Evolutionary conservation across 2,113 vertebrate genomes (phyloP), one percentile per base, ranked within the genome.

Genomic region (Chaetodon trifascialis): DNA sequence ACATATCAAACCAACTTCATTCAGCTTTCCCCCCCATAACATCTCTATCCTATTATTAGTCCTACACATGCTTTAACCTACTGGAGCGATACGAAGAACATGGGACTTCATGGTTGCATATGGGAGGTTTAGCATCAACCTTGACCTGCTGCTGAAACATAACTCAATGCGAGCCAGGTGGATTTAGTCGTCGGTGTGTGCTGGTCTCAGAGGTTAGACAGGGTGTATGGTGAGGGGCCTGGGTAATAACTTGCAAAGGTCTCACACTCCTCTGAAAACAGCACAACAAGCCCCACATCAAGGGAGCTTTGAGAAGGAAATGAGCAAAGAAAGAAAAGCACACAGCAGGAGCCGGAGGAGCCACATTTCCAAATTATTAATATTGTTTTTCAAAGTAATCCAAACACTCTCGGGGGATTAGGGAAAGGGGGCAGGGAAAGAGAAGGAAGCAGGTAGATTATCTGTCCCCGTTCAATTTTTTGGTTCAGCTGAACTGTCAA

Each of bases 371-470:
- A 90, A 91, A 90, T 92, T 91, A 91, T 93, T 93, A 90, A 92
- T 92, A 92, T 91, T 92, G 89, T 90, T 92, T 94, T 94, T 92
- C 80, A 91, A 89, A 88, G 89, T 91, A 92, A 92, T 92, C 84
- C 79, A 92, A 91, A 91, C 88, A 93, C 89, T 92, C 88, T 82
- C 73, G 11, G 21, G 73, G 86, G 84, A 90, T 88, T 89, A 79
- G 65, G 70, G 64, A 42, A 54, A 80, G 73, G 88, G 75, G 75
- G 76, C 44, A 68, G 44, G 62, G 56, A 40, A 25, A 71, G 79
- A 83, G 60, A 78, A 80, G 30, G 80, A 89, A 80, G 74, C 78
- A 89, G 91, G 90, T 92, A 92, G 91, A 92, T 86, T 88, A 89
- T 90, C 85, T 89, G 79, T 89, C 84, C 84, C 70, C 0, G 7